Conservation (phyloP, 23 tunicate genomes). For the Aplidium turbinatum region DNA sequence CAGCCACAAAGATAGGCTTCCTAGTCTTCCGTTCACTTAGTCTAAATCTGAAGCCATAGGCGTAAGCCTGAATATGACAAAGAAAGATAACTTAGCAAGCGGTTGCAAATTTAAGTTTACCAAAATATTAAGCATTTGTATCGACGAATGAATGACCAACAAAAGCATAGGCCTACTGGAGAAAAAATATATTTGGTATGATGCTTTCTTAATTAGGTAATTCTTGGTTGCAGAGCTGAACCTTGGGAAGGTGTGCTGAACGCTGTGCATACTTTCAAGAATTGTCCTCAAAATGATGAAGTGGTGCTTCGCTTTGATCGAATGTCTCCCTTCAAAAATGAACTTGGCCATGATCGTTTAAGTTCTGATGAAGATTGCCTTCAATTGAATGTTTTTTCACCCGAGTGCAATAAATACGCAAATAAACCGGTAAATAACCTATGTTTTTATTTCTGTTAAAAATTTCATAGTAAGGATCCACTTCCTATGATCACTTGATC, state of each 20-base stretch:
- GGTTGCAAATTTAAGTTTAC: too few species aligned
- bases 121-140: too few species aligned
- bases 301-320: conserved; percentile 46
- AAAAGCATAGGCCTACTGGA: too few species aligned
- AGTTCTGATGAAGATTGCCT: conserved; percentile 66
- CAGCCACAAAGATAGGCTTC: too few species aligned
- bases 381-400: conserved; percentile 61
- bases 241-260: conserved; percentile 74
- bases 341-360: conserved; percentile 19
- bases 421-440: conserved; percentile 79
- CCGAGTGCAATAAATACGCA: conserved; percentile 44
- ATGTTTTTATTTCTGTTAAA: too few species aligned
- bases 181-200: not conserved
- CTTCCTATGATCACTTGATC: too few species aligned
- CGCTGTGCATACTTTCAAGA: conserved; percentile 41
- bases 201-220: not conserved
- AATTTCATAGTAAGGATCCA: too few species aligned
- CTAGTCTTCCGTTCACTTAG: too few species aligned
- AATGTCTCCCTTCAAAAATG: conserved; percentile 53
- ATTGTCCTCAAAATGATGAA: conserved; percentile 49
- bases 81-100: too few species aligned
- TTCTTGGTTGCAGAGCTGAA: conserved; percentile 35
- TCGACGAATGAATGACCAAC: too few species aligned
- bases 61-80: too few species aligned
- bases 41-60: too few species aligned